Evolutionary conservation across 64 coral and sea anemone genomes (phyloP).

Genomic region (Acropora yongei): DNA sequence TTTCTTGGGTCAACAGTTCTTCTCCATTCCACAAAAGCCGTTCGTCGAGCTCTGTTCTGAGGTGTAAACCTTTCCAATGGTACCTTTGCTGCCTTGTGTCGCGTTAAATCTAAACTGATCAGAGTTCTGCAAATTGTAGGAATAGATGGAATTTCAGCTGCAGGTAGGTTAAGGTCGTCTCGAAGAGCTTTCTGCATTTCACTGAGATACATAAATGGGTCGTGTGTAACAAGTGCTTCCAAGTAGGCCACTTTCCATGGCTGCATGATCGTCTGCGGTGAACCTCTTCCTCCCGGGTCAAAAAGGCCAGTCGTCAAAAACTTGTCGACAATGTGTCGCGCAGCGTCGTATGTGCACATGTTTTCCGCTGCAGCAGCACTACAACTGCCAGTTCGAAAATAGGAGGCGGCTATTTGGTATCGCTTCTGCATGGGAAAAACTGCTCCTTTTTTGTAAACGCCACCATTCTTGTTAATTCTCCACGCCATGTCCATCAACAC

Average conservation of each 20-base stretch:
- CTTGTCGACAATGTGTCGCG: no score
- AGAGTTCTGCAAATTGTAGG: conserved; percentile 25
- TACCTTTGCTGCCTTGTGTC: conserved; percentile 32
- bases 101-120: conserved; percentile 18
- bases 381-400: neutral
- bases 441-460: neutral
- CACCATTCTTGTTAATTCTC: no score
- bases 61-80: conserved; percentile 30
- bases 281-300: no score
- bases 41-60: neutral
- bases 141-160: neutral
- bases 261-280: no score
- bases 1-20: conserved; percentile 29
- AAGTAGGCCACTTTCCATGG: no score
- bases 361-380: neutral
- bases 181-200: conserved; percentile 13
- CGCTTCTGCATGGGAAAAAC: neutral
- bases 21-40: conserved; percentile 27
- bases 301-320: no score
- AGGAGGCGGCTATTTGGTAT: no score
- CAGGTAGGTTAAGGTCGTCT: conserved; percentile 9
- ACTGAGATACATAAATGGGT: conserved; percentile 11
- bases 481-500: no score
- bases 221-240: no score
- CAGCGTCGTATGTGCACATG: no score